Evolutionary conservation across 2,797 vertebrate species (phyloP), one percentile per base, ranked within the genome.

Genomic region (Aselliscus stoliczkanus): DNA sequence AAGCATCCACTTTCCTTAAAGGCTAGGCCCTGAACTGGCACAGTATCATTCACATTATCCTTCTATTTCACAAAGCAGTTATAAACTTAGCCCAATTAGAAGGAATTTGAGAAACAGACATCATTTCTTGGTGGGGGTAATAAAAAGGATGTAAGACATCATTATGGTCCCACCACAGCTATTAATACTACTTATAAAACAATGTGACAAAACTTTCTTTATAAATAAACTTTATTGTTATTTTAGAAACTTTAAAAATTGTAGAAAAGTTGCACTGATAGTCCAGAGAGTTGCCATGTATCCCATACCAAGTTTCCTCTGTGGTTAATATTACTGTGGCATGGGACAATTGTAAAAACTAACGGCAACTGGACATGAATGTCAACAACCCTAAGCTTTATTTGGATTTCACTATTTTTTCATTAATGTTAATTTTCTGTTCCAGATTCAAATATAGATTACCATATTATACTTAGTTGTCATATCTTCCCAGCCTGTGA

Each of bases 201-300:
- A 58, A 76, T 15, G 3, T 14, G 7, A 39, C 7, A 86, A 13
- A 34, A 27, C 2, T 89, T 88, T 70, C 4, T 37, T 65, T 79
- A 39, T 47, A 56, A 93, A 58, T 58, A 60, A 27, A 23, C 21
- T 29, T 75, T 54, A 60, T 58, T 65, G 13, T 44, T 29, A 42
- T 42, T 76, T 69, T 82, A n/a, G 23, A 42, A 42, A 60, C 6
- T 67, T 95, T 80, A 17, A 34, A 14, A 67, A 95, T 67, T 34
- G 37, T 12, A 52, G 14, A 69, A 96, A 69, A 27, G 5, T 91
- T 58, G 31, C 13, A 70, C 58, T 37, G 29, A 37, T 23, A 72
- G 2, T 50, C 37, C 3, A 39, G 18, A 50, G n/a, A 79, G 3
- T 83, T 65, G 1, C 2, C 7, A 37, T 39, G 27, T 60, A 42